Evolutionary conservation across 92 coral and sea anemone species (phyloP), one percentile per base, ranked within the genome.

Genomic region (Pocillopora meandrina): DNA sequence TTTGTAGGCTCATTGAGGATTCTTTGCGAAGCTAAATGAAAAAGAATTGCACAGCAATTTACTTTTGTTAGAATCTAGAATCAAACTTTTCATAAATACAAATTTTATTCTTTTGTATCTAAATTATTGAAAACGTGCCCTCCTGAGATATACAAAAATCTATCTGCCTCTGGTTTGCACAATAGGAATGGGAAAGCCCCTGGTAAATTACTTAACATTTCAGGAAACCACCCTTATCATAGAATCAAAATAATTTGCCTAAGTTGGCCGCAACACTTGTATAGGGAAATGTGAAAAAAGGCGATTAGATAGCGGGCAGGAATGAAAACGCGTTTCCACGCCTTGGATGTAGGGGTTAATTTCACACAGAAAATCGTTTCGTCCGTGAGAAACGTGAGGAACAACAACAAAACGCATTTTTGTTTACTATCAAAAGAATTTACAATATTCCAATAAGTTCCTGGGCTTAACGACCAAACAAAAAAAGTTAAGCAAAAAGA

Each of bases 381-480:
- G 47, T 26, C 17, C 56, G 14, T 70, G 36, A 74, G 12, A 74
- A 73, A 49, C 21, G 35, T 20, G n/a, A 11, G 15, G 20, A 20
- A 19, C 20, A 11, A 23, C 1, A 56, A 5, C 63, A 15, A 56
- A 12, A 74, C 14, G 49, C 10, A 35, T 74, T 61, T n/a, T 74
- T 74, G 35, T 74, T 74, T 74, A 56, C 64, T 7, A 17, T 56
- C 9, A 1, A 55, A 74, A 74, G 63, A 23, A 74, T 56, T 35
- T 55, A 5, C 5, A 74, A 35, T 74, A 56, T 74, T 74, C 63
- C 64, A 74, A 62, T 55, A 74, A 74, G 78, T 74, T 74, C 63
- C 62, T 55, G 61, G 63, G 52, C 14, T 23, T 15, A n/a, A 74
- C 21, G 8, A 52, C 11, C 21, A 74, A 56, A 74, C 78, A 74